Percentiles rank a stretch among this genome's conserved stretches.
Conservation (phyloP, 2,888 invertebrate genomes). For the Suillia variegata region DNA sequence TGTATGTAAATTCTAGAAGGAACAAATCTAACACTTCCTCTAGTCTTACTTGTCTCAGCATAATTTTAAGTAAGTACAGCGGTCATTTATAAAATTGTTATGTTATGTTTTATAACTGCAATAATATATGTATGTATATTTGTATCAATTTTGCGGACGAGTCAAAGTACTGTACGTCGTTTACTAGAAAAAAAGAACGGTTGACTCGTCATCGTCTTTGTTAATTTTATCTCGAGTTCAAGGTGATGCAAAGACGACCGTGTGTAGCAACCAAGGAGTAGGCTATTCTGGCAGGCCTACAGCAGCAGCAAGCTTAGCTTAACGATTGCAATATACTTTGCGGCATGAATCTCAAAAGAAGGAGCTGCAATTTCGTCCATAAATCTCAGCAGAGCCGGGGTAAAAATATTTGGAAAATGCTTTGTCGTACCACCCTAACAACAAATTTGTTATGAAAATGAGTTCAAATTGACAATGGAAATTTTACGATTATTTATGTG, state of each 20-base stretch:
- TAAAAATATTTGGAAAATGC: neutral
- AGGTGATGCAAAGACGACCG: neutral
- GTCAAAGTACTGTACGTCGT: no score
- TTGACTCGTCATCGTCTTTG: no score
- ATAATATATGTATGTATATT: no score
- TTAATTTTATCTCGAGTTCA: neutral
- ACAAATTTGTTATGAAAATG: constrained; percentile 39
- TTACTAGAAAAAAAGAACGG: neutral
- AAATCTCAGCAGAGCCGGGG: constrained; percentile 5
- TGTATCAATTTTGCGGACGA: no score
- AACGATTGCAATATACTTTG: neutral
- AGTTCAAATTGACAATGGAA: constrained; percentile 25
- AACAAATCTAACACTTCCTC: no score
- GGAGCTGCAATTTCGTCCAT: neutral
- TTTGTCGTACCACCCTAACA: neutral
- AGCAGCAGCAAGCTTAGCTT: neutral
- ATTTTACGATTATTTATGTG: constrained; percentile 46
- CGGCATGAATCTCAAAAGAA: neutral
- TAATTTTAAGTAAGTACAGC: no score
- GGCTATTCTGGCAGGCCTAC: neutral
- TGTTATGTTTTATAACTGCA: no score
- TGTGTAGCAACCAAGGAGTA: no score
- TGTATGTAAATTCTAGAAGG: no score
- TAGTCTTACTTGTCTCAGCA: no score
- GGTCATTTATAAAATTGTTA: no score